Base-by-base conservation (phyloP, 1,140 invertebrate species). In the Drosophila repleta region DNA sequence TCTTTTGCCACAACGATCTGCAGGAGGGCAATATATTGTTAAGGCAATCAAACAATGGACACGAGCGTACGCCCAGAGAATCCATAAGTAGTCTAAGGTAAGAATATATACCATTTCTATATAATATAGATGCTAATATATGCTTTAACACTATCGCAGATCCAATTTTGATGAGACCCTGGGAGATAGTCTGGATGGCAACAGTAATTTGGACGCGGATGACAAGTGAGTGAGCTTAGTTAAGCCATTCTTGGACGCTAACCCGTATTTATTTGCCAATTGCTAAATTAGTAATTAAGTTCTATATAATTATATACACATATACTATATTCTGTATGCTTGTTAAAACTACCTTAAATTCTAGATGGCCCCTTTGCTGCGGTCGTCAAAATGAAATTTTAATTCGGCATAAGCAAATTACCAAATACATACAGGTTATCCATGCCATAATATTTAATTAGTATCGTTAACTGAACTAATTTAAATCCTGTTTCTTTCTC, bases 1-100 rank as follows among this genome's bases (percentile, higher is more conserved):
- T 98, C 0, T 99, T 99, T 92, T 98, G 97, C 90, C 98, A 99
- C 92, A 99, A 99, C 92, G 98, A 99, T 90, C 93, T 99, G 91
- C 98, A 99, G 92, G 97, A 99, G 94, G 98, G 98, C 91, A 95
- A 94, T 53, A 92, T 92, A 52, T 49, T 91, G 46, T 32, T 91
- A 11, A 70, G 77, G 17, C 74, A 90, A 55, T 41, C 70, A 6
- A 53, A 64, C 18, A 18, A 26, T 21, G 61, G 39, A 0, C 49
- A 65, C 0, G 63, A 55, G 6, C 66, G 83, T 32, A 73, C 63
- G 5, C 85, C 74, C 3, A 62, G 61, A 3, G 70, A 62, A 58
- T 90, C 76, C 0, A 79, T 80, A 1, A 88, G 70, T 35, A 85
- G 72, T 11, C 51, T 85, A 21, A 70, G 85, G 85, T 90, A 63